Evolutionary conservation across 2,113 vertebrate genomes (phyloP), one percentile per base, ranked within the genome.

Genomic region (Brachyistius frenatus): DNA sequence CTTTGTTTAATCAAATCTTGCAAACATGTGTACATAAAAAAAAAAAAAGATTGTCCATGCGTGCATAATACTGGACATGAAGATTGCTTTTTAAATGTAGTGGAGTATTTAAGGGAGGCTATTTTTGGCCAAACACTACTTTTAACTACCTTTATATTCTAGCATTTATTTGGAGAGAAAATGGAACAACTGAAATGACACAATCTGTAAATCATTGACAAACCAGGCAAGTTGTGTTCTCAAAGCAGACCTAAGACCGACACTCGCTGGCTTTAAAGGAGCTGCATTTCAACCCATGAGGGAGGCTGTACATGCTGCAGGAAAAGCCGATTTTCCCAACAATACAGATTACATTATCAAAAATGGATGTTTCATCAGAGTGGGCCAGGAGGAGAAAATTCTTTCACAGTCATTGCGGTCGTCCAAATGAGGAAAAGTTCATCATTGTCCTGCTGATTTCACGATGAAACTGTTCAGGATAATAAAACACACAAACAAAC

Each of bases 1-100:
- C 46, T 84, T 77, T 71, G 78, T 77, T 81, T 5, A 37, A 49
- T 60, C 53, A 16, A 44, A 33, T 52, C 32, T 39, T 71, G 5
- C 30, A 49, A 46, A 13, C 6, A 49, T 1, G 37, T 30, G 37
- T n/a, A 5, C 49, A n/a, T 52, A 7, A 16, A 23, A 23, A 23
- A 23, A 13, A 57, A 36, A 55, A 39, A 35, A 0, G 30, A 83
- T 68, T 71, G 61, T 72, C 66, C 3, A 41, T 3, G 7, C 78
- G 56, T 76, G 53, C 35, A 33, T 33, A 66, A n/a, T 39, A 23
- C 8, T 49, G 14, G 50, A 68, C 35, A 65, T 64, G 23, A 49
- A 44, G 5, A 61, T 16, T n/a, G 16, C 49, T 47, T 46, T 23
- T 60, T 7, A 64, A 66, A 35, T 35, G 3, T 44, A 36, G 41